Conservation (phyloP, 2,797 vertebrate genomes). For the Kryptopterus vitreolus region DNA sequence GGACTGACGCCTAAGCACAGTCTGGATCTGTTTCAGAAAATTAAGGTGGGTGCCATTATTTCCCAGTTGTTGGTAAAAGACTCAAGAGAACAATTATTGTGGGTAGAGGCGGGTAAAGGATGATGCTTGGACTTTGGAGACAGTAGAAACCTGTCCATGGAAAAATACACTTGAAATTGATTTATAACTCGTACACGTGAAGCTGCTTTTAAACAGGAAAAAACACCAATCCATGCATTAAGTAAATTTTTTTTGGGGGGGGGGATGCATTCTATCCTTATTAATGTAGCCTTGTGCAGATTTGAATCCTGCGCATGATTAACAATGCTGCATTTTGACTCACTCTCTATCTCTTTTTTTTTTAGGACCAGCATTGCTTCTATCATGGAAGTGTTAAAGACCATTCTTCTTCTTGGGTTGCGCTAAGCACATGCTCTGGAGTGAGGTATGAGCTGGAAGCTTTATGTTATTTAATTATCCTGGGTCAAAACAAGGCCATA, state of each 20-base stretch:
- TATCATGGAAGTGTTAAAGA: slow-evolving; percentile 76
- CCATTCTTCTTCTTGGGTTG: slow-evolving; percentile 75
- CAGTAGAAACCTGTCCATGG: not conserved
- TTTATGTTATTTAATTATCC: slow-evolving; percentile 44
- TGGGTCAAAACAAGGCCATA: slow-evolving; percentile 13
- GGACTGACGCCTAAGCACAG: slow-evolving; percentile 52
- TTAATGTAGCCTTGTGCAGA: not conserved
- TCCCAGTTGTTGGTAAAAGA: slow-evolving; percentile 48
- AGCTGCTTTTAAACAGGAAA: not conserved
- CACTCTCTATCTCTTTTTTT: slow-evolving; percentile 20
- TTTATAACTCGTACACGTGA: slow-evolving; percentile 27
- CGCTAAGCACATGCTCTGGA: slow-evolving; percentile 77
- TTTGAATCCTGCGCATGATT: not conserved
- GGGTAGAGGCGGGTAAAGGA: slow-evolving; percentile 26
- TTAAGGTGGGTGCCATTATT: slow-evolving; percentile 56
- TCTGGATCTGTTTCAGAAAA: slow-evolving; percentile 58
- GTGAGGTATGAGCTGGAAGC: slow-evolving; percentile 67
- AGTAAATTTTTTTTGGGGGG: not conserved
- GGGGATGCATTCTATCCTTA: not conserved
- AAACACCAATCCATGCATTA: not conserved
- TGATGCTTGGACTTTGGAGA: slow-evolving; percentile 4
- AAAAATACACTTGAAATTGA: slow-evolving; percentile 18
- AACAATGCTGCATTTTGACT: slow-evolving; percentile 21
- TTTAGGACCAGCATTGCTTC: slow-evolving; percentile 79
- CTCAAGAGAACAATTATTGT: slow-evolving; percentile 38